Evolutionary conservation across 1,140 invertebrate species (phyloP), one percentile per base, ranked within the genome.

Genomic region (Brachionus manjavacas): DNA sequence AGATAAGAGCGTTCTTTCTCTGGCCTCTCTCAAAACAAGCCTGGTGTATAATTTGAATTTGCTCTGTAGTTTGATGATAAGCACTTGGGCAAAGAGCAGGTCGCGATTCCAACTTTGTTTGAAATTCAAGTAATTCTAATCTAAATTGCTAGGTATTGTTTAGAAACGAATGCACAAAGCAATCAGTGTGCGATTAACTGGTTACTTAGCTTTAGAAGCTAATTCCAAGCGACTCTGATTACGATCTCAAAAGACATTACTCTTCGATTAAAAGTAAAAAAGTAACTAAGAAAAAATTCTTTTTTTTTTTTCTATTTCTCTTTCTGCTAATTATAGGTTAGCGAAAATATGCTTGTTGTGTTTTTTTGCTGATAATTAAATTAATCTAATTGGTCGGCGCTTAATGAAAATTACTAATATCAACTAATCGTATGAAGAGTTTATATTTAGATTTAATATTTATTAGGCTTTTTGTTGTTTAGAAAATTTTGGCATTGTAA

Each of bases 261-360:
- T 60, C 52, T 60, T 60, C 52, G 52, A 60, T 60, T 60, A 60
- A 60, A 60, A 60, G 52, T 60, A 60, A 60, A 60, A 60, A 60
- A 60, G 52, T 60, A 60, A 60, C 52, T 60, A 60, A 60, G 52
- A 60, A 60, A 16, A 60, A 20, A 60, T 1, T 1, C 3, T 20
- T 9, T 60, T 12, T 14, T 3, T 46, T 46, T 46, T 4, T 60
- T n/a, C n/a, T n/a, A n/a, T n/a, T 60, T 60, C 52, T 60, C 52
- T 60, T 60, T 60, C 52, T 60, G 52, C 52, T 60, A 60, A 60
- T 60, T 60, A 60, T 60, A 60, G 52, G 52, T 60, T 60, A 60
- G 16, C 20, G 52, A 60, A 60, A 60, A 60, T 23, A 23, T 60
- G n/a, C n/a, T 60, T 60, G 16, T 60, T 20, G n/a, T 20, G 8